Evolutionary conservation across 1,140 invertebrate genomes (phyloP).

Genomic region (Streblospio benedicti): DNA sequence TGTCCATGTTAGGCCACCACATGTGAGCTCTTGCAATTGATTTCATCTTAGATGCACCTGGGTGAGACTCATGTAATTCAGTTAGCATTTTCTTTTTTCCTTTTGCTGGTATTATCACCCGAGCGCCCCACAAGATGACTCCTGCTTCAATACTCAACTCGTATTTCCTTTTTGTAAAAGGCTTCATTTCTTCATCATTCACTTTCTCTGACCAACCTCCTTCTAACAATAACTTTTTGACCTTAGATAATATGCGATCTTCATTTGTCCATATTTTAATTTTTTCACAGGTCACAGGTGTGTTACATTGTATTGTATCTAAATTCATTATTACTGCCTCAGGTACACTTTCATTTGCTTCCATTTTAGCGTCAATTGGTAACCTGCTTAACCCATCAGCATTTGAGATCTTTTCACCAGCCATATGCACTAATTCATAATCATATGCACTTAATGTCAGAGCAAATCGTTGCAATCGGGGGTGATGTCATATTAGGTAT

Average conservation of each 20-base stretch:
- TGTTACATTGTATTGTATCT: too few species aligned
- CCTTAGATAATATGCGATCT: too few species aligned
- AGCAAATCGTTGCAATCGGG: neutral
- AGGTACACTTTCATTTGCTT: too few species aligned
- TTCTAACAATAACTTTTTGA: too few species aligned
- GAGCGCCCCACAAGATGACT: neutral
- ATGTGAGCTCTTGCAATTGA: slow-evolving; percentile 38
- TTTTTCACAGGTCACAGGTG: too few species aligned
- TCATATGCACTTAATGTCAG: slow-evolving; percentile 10
- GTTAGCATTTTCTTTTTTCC: neutral
- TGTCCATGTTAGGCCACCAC: slow-evolving; percentile 4
- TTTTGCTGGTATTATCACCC: neutral
- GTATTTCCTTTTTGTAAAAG: too few species aligned
- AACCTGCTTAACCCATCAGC: slow-evolving; percentile 4
- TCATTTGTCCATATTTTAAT: too few species aligned
- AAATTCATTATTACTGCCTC: too few species aligned
- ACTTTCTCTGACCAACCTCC: too few species aligned
- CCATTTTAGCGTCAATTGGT: too few species aligned
- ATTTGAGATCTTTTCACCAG: neutral
- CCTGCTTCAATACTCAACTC: neutral
- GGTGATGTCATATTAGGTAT: slow-evolving; percentile 4
- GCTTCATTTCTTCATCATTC: too few species aligned
- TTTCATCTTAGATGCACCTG: neutral
- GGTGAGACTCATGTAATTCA: slow-evolving; percentile 1
- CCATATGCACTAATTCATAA: neutral